Conservation (phyloP, 2,888 invertebrate species). For the Chrysotoxum bicinctum region DNA sequence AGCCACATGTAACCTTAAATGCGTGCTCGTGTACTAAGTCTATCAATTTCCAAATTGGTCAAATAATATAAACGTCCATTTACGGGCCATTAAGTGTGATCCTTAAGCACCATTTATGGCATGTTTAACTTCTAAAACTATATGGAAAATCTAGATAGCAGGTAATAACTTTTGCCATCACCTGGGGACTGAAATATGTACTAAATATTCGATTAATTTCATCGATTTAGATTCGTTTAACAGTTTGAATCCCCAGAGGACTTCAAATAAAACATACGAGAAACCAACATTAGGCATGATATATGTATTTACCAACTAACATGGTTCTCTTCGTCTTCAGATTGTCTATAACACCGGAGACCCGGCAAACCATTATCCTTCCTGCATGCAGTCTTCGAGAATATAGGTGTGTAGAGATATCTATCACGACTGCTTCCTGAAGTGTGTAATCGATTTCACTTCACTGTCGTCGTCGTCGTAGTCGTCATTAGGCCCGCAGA, state of each 20-base stretch:
- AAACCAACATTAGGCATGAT: background rate
- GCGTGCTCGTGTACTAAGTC: too few relatives aligned
- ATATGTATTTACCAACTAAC: background rate
- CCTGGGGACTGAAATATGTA: background rate
- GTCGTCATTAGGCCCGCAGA: slow-evolving; percentile 23
- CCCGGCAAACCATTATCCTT: background rate
- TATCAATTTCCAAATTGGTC: too few relatives aligned
- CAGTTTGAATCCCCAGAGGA: background rate
- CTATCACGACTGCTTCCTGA: slow-evolving; percentile 16
- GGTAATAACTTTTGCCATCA: background rate
- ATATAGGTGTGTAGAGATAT: background rate
- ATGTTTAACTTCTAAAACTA: background rate
- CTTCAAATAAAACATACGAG: background rate
- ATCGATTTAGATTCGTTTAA: slow-evolving; percentile 6
- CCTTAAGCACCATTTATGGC: background rate
- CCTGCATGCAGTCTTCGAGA: background rate
- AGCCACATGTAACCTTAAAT: too few relatives aligned
- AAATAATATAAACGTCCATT: background rate
- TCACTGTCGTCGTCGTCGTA: background rate
- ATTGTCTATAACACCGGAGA: background rate
- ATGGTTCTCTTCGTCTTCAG: background rate
- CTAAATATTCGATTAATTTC: slow-evolving; percentile 27
- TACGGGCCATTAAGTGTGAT: background rate
- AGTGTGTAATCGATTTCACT: slow-evolving; percentile 45
- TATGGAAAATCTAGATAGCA: background rate